phyloP scores from a whole-genome alignment of 2,797 vertebrate genomes.

The Gymnothorax javanicus region DNA sequence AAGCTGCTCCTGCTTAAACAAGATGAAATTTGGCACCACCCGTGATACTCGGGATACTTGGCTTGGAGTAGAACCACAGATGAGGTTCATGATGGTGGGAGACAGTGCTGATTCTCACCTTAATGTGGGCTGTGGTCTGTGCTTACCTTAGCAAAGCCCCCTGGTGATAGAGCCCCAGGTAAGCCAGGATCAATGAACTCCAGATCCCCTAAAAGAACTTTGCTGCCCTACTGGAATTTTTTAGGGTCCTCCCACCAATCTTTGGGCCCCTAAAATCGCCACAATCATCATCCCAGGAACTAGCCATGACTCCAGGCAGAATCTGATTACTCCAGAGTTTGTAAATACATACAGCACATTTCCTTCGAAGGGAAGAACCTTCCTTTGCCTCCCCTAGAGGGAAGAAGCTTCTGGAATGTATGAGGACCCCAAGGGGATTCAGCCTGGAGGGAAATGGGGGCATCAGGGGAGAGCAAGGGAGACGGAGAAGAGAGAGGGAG shows the following conservation, averaged over 20 bases:
- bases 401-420: neutral
- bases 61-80: no score
- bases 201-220: no score
- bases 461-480: slow-evolving; percentile 13
- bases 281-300: slow-evolving; percentile 3
- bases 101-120: neutral
- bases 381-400: neutral
- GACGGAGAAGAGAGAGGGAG: neutral
- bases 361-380: neutral
- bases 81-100: neutral
- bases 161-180: no score
- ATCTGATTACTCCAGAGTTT: neutral
- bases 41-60: no score
- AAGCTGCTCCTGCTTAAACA: no score
- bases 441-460: slow-evolving; percentile 8
- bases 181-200: no score
- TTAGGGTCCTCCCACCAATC: no score
- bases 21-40: no score
- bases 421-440: slow-evolving; percentile 1
- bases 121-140: no score
- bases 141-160: no score
- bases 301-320: slow-evolving; percentile 23
- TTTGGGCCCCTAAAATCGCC: no score
- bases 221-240: no score
- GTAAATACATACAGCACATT: slow-evolving; percentile 7